Conservation (phyloP, 2,113 vertebrate genomes). For the Ceratotherium simum region DNA sequence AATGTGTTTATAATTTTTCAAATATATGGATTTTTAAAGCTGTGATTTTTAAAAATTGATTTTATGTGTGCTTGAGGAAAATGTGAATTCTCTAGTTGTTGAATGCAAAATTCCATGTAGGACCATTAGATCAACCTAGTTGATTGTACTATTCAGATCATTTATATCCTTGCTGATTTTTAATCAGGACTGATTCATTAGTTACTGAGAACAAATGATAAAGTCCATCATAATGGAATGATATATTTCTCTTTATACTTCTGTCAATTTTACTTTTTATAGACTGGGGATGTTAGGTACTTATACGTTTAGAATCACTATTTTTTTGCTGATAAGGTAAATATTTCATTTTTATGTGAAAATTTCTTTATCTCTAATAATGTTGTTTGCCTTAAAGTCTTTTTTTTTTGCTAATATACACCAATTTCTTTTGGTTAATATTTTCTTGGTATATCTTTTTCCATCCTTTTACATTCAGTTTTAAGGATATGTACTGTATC, state of each 20-base stretch:
- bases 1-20: not conserved
- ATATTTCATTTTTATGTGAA: not conserved
- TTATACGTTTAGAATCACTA: not conserved
- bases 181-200: not conserved
- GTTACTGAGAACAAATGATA: not conserved
- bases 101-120: not conserved
- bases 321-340: not conserved
- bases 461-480: not conserved
- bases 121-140: not conserved
- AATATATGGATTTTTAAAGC: not conserved
- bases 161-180: not conserved
- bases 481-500: not conserved
- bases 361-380: not conserved
- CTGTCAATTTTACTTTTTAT: not conserved
- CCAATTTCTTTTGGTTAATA: not conserved
- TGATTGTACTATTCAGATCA: not conserved
- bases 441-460: not conserved
- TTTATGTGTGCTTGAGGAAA: not conserved
- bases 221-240: not conserved
- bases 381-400: not conserved
- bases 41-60: not conserved
- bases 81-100: not conserved
- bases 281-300: not conserved
- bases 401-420: not conserved
- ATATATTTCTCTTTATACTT: not conserved